Percentiles rank a stretch among this genome's conserved stretches.
phyloP scores from a whole-genome alignment of 2,113 vertebrate species.

The Forbesichthys agassizii region DNA sequence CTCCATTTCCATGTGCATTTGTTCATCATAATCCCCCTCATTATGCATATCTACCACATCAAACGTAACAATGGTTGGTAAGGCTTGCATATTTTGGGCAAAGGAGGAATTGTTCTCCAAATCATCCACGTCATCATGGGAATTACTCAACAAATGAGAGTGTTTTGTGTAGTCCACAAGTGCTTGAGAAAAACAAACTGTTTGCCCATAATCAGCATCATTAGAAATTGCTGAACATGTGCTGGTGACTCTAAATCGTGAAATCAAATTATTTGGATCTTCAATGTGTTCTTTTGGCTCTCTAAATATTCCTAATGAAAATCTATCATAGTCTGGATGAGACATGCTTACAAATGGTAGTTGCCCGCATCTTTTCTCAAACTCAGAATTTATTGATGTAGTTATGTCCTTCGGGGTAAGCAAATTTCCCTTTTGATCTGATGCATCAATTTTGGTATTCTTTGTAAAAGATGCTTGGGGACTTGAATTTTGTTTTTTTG shows the following conservation, averaged over 20 bases:
- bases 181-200: conserved; percentile 92
- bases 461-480: conserved; percentile 53
- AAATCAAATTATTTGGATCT: conserved; percentile 56
- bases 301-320: conserved; percentile 38
- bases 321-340: conserved; percentile 55
- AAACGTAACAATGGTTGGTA: conserved; percentile 95
- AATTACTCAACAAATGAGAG: conserved; percentile 83
- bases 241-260: conserved; percentile 50
- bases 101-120: conserved; percentile 83
- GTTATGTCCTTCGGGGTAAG: conserved; percentile 38
- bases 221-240: conserved; percentile 36
- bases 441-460: conserved; percentile 44
- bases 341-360: conserved; percentile 56
- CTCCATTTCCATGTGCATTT: conserved; percentile 83
- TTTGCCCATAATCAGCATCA: conserved; percentile 79
- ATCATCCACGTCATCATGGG: conserved; percentile 79
- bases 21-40: conserved; percentile 92
- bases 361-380: conserved; percentile 54
- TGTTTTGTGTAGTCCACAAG: conserved; percentile 90
- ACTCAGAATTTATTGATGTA: conserved; percentile 44
- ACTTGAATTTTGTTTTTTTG: conserved; percentile 50
- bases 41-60: conserved; percentile 94
- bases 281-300: conserved; percentile 63
- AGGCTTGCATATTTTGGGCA: conserved; percentile 85
- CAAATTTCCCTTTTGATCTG: conserved; percentile 42